Evolutionary conservation across 2,888 invertebrate genomes (phyloP).

Genomic region (Nemurella pictetii): DNA sequence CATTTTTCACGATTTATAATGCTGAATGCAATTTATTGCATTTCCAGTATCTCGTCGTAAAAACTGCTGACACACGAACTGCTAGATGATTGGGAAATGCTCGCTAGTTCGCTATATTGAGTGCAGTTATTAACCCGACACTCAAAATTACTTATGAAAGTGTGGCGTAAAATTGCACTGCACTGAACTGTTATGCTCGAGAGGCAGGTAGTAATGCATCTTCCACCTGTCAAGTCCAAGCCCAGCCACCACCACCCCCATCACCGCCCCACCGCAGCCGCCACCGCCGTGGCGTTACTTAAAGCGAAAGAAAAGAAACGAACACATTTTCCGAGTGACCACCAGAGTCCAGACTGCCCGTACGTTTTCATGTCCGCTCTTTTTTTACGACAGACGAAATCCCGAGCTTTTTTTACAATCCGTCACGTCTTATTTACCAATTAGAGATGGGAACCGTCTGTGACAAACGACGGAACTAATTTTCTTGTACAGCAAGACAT

Average conservation of each 20-base stretch:
- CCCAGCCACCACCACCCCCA: background rate
- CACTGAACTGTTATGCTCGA: background rate
- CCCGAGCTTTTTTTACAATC: background rate
- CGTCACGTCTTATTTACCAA: background rate
- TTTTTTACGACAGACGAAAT: background rate
- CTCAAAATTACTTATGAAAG: background rate
- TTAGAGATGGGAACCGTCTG: background rate
- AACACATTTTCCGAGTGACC: background rate
- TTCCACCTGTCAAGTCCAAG: background rate
- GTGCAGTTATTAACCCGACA: background rate
- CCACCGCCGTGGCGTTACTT: background rate
- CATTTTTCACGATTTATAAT: background rate
- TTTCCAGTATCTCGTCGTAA: background rate
- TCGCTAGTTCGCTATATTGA: background rate
- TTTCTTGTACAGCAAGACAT: background rate
- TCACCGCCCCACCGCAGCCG: background rate
- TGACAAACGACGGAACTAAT: background rate
- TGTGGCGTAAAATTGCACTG: background rate
- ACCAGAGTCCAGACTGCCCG: background rate
- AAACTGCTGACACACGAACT: background rate
- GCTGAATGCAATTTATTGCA: background rate
- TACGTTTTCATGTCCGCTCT: background rate
- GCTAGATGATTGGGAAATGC: background rate
- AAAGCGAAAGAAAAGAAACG: background rate
- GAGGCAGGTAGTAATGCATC: background rate